phyloP scores from a whole-genome alignment of 2,113 vertebrate genomes.

The Toxostoma redivivum region DNA sequence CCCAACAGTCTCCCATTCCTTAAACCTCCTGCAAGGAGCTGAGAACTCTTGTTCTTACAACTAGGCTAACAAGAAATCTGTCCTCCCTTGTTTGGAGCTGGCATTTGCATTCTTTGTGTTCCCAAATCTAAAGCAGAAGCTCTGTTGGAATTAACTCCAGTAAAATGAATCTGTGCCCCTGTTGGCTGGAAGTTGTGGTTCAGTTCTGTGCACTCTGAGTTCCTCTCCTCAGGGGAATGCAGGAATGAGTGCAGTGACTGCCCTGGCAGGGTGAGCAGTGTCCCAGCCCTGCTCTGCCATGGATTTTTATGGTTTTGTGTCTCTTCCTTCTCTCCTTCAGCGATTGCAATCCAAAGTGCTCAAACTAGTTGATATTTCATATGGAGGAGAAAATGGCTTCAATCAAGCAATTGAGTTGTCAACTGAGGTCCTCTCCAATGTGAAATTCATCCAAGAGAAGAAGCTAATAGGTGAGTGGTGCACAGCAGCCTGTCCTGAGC shows the following conservation, averaged over 20 bases:
- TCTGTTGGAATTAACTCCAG: background rate
- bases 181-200: background rate
- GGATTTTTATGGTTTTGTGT: background rate
- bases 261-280: background rate
- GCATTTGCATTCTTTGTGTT: background rate
- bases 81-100: background rate
- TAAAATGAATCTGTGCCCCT: background rate
- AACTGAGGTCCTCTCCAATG: slow-evolving; percentile 97
- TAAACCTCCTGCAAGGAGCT: background rate
- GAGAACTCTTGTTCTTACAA: background rate
- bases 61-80: background rate
- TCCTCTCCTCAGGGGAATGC: background rate
- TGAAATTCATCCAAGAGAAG: slow-evolving; percentile 99
- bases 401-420: slow-evolving; percentile 99
- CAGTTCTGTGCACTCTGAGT: background rate
- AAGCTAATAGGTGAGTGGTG: slow-evolving; percentile 92
- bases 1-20: background rate
- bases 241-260: background rate
- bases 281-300: background rate
- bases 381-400: slow-evolving; percentile 98
- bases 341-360: slow-evolving; percentile 98
- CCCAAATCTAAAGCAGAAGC: background rate
- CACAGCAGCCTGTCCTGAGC: background rate
- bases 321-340: slow-evolving; percentile 49
- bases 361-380: slow-evolving; percentile 99